Conservation (phyloP, 2,113 vertebrate genomes). For the Halcyon malimbica region DNA sequence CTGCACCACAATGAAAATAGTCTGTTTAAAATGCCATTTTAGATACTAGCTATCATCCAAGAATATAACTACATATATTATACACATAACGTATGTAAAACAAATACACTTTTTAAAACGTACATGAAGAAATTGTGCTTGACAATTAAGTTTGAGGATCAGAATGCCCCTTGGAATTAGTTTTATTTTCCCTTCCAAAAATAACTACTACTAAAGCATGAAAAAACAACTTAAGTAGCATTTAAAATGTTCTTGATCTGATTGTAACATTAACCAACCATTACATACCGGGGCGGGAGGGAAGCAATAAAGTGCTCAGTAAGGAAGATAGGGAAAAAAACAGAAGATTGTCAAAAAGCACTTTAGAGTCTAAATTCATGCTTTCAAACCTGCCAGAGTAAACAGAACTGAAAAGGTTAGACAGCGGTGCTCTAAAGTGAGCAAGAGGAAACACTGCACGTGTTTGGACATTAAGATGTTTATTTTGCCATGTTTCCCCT, state of each 20-base stretch:
- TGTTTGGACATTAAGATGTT: not conserved
- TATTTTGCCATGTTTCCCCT: not conserved
- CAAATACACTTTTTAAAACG: not conserved
- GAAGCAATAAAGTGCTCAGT: not conserved
- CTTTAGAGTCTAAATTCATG: not conserved
- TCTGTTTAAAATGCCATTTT: not conserved
- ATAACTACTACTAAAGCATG: not conserved
- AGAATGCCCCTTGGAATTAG: not conserved
- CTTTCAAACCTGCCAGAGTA: not conserved
- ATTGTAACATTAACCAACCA: not conserved
- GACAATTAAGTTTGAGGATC: not conserved
- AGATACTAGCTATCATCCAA: not conserved
- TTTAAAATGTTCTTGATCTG: not conserved
- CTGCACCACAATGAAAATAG: not conserved
- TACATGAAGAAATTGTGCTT: not conserved
- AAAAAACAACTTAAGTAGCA: not conserved
- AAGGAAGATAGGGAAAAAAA: not conserved
- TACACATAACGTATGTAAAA: not conserved
- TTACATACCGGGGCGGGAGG: rapidly evolving
- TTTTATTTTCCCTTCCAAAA: not conserved
- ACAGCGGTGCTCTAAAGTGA: not conserved
- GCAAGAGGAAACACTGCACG: not conserved
- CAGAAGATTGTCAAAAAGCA: not conserved
- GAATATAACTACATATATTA: not conserved
- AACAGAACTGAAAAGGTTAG: not conserved